phyloP scores from a whole-genome alignment of 2,888 invertebrate genomes.

The Protodeltote pygarga region DNA sequence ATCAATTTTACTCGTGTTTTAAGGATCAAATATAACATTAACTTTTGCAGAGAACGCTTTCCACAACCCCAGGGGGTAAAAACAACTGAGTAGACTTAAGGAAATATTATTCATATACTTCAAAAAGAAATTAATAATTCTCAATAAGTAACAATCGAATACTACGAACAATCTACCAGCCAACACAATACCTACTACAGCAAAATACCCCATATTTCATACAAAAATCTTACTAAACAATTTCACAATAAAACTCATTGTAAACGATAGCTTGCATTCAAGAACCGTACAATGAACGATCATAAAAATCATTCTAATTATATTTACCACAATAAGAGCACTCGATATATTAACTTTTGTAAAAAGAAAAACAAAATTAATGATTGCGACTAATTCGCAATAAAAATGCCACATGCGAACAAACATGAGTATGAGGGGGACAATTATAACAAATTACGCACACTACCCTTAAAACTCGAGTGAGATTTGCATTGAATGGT shows the following conservation, averaged over 20 bases:
- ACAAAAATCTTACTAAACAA: conserved; percentile 58
- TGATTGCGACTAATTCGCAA: conserved; percentile 86
- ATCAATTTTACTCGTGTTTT: no score
- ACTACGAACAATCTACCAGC: conserved; percentile 22
- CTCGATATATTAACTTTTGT: conserved; percentile 80
- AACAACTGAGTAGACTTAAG: conserved; percentile 3
- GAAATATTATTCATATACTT: conserved; percentile 14
- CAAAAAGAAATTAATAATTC: conserved; percentile 14
- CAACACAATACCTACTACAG: conserved; percentile 38
- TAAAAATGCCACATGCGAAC: conserved; percentile 87
- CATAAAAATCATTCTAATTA: conserved; percentile 72
- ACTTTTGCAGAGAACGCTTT: neutral
- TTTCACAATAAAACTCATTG: conserved; percentile 68
- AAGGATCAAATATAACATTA: no score
- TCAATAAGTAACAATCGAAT: conserved; percentile 24
- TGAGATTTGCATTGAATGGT: conserved; percentile 85
- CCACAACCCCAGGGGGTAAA: neutral
- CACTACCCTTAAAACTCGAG: conserved; percentile 86
- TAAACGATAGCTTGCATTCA: conserved; percentile 72
- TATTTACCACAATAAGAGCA: conserved; percentile 68
- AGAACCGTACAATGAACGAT: conserved; percentile 61
- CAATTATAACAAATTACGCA: conserved; percentile 86
- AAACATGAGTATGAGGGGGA: conserved; percentile 75
- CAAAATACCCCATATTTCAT: conserved; percentile 56
- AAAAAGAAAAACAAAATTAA: conserved; percentile 86